Base-by-base conservation (phyloP, 1,140 invertebrate genomes). In the Pogonognathellus flavescens region DNA sequence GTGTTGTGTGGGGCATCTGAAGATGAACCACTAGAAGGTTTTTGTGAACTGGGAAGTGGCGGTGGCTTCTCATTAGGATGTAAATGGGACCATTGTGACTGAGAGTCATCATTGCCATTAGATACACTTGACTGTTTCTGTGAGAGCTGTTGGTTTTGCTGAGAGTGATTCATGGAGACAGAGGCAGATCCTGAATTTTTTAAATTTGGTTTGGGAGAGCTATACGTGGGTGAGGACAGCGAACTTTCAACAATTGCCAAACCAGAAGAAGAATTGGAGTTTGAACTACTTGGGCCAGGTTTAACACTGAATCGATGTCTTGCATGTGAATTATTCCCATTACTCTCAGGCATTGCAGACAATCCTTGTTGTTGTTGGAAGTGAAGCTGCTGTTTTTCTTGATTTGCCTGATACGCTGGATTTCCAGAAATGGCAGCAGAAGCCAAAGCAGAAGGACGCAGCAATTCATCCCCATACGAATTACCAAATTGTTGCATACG, bases 271-370 rank as follows among this genome's bases (percentile, higher is more conserved):
- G 62, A 72, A 80, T 80, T 85, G 84, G 70, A 85, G 22, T 85
- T 85, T 57, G 72, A 80, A 49, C 84, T 60, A 20, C 83, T 66
- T 18, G 76, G 59, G 52, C 84, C 85, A 59, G 83, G 57, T 62
- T 85, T 87, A n/a, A 84, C 84, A 82, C 49, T 87, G 60, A 87
- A 87, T 82, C 84, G 85, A 76, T 87, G 85, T 81, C 86, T 84
- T 25, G 84, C 50, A 82, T 86, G 82, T 25, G 60, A 31, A 80
- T 83, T 81, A 10, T 83, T 53, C 9, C 25, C 50, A 72, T 41
- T 59, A 25, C 50, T 81, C 55, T 80, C 25, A 11, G 66, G 31
- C 16, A 62, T 80, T 76, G 70, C 57, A 55, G 22, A 9, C n/a
- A 70, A 18, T 11, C 11, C 50, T 84, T 55, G 50, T 41, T 66